These are phyloP conservation scores for Megalops atlanticus DNA, from an alignment of 2,113 vertebrate genomes.

Conservation along the genomic window DNA sequence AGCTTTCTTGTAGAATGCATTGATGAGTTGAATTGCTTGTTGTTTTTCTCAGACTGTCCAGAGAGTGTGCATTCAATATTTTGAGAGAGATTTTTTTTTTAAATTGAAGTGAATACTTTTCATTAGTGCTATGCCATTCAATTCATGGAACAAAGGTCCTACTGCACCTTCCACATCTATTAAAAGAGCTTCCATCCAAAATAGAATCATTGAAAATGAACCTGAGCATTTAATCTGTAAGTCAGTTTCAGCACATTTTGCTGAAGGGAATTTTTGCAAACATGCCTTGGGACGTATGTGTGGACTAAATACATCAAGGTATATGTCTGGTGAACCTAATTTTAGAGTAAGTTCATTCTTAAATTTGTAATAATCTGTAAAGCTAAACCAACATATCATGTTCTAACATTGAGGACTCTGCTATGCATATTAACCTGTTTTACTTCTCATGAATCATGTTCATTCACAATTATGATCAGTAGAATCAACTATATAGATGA, in stretches of 20 bases:
- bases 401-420: background rate
- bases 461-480: background rate
- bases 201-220: background rate
- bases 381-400: background rate
- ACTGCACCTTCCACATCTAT: background rate
- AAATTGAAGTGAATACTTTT: background rate
- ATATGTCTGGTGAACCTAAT: background rate
- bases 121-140: background rate
- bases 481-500: background rate
- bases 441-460: background rate
- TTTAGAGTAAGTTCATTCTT: background rate
- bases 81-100: background rate
- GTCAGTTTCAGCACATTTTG: background rate
- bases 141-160: conserved; percentile 1
- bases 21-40: background rate
- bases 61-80: background rate
- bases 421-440: background rate
- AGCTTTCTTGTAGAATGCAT: conserved; percentile 34
- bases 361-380: background rate
- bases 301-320: background rate
- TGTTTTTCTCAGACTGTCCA: conserved; percentile 1
- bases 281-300: background rate
- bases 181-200: background rate
- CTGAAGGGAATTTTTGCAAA: background rate
- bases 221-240: conserved; percentile 1